phyloP scores from a whole-genome alignment of 2,888 invertebrate genomes.

The Himalopsyche anomala region DNA sequence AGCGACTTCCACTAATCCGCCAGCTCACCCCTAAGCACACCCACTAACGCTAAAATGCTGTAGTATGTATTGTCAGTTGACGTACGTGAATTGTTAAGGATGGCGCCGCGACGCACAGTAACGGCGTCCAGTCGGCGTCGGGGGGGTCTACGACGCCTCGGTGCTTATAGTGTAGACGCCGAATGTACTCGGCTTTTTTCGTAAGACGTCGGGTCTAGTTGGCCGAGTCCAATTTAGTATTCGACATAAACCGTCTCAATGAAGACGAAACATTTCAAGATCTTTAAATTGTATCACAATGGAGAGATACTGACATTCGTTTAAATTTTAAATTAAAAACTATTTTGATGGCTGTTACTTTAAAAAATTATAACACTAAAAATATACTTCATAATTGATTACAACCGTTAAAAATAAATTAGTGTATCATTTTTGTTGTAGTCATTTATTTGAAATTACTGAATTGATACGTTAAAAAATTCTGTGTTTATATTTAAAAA shows the following conservation, averaged over 20 bases:
- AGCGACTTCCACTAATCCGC: too few relatives aligned
- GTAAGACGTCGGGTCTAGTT: conserved; percentile 29
- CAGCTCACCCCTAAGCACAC: background rate
- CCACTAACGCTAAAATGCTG: background rate
- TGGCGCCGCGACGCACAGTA: conserved; percentile 39
- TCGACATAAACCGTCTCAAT: conserved; percentile 48
- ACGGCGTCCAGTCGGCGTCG: conserved; percentile 48
- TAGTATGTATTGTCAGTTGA: background rate
- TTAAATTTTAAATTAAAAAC: too few relatives aligned
- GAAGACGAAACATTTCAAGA: conserved; percentile 36
- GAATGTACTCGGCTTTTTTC: conserved; percentile 49
- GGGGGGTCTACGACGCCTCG: conserved; percentile 50
- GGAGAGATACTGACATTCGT: background rate
- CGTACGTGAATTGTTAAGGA: background rate
- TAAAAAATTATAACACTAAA: too few relatives aligned
- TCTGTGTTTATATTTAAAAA: background rate
- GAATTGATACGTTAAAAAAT: background rate
- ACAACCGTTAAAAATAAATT: background rate
- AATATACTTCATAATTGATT: too few relatives aligned
- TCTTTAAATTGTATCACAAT: background rate
- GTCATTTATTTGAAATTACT: background rate
- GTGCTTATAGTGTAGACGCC: conserved; percentile 29
- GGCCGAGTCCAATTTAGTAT: conserved; percentile 61
- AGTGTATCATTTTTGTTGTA: background rate
- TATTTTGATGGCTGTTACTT: too few relatives aligned